phyloP scores from a whole-genome alignment of 1,140 invertebrate species.

The Tetranychus urticae region DNA sequence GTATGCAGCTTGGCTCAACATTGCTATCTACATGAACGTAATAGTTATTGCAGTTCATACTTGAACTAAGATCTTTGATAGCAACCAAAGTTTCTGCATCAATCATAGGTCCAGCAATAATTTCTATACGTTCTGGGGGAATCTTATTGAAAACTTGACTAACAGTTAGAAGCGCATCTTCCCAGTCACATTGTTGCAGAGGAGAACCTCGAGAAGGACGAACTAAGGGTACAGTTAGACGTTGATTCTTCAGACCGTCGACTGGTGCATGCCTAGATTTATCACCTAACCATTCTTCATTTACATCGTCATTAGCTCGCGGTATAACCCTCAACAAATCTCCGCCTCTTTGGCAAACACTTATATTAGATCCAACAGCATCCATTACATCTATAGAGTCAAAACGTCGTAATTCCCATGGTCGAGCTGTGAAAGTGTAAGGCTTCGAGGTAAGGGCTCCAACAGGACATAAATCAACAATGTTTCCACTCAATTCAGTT shows the following conservation, averaged over 20 bases:
- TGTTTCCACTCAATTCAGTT: conserved; percentile 90
- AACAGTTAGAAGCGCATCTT: conserved; percentile 55
- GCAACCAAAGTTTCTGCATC: conserved; percentile 75
- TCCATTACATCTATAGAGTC: conserved; percentile 80
- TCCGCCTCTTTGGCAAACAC: conserved; percentile 73
- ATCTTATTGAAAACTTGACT: conserved; percentile 16
- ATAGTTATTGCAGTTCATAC: conserved; percentile 54
- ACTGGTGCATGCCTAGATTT: conserved; percentile 76
- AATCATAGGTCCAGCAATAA: conserved; percentile 61
- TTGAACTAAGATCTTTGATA: conserved; percentile 83
- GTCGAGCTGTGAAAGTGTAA: conserved; percentile 68
- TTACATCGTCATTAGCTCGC: conserved; percentile 83
- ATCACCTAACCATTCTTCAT: conserved; percentile 97
- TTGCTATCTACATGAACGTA: conserved; percentile 18
- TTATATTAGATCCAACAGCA: conserved; percentile 89
- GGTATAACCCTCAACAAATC: conserved; percentile 89
- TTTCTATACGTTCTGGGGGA: conserved; percentile 39
- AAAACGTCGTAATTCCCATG: conserved; percentile 45
- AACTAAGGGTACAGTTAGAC: conserved; percentile 76
- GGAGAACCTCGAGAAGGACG: conserved; percentile 35
- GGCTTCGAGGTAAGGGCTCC: conserved; percentile 94
- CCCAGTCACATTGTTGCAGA: conserved; percentile 65
- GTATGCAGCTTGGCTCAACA: conserved; percentile 5
- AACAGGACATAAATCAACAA: conserved; percentile 96
- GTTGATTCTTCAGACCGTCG: conserved; percentile 85